A percentile compares a stretch with the other conserved stretches of the same genome.
These are phyloP conservation scores for Oceanodroma tethys DNA, from an alignment of 2,113 vertebrate genomes.

Conservation along the genomic window DNA sequence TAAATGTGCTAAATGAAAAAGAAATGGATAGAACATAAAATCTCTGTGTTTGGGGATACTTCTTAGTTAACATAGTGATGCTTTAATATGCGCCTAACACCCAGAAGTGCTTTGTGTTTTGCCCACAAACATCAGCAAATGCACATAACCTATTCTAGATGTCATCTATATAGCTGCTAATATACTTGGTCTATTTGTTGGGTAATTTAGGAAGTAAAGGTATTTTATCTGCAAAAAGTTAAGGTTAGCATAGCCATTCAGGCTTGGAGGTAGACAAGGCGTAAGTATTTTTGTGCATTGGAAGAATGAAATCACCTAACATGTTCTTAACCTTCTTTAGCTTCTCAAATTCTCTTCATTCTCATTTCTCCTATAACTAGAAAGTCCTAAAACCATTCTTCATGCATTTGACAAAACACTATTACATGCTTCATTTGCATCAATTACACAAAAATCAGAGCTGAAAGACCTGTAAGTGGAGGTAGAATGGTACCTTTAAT, in stretches of 20 bases:
- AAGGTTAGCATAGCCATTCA: not conserved
- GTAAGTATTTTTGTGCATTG: not conserved
- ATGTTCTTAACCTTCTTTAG: not conserved
- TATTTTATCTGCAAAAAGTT: not conserved
- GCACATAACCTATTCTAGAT: not conserved
- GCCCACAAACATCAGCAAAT: not conserved
- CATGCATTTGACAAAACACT: not conserved
- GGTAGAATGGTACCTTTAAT: not conserved
- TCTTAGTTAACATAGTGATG: not conserved
- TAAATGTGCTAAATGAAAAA: not conserved
- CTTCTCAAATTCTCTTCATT: not conserved
- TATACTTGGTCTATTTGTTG: not conserved
- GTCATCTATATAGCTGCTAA: not conserved
- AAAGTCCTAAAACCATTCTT: not conserved
- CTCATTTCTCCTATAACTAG: not conserved
- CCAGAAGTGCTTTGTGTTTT: not conserved
- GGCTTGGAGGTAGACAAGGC: not conserved
- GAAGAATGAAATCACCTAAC: not conserved
- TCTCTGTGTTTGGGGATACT: not conserved
- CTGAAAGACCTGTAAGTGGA: not conserved
- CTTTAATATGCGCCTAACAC: not conserved
- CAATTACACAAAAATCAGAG: not conserved
- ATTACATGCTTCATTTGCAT: not conserved
- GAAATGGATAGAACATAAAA: not conserved
- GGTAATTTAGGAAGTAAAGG: not conserved